These are phyloP conservation scores for Cecropterus lyciades DNA, from an alignment of 1,140 invertebrate species.

Conservation along the genomic window DNA sequence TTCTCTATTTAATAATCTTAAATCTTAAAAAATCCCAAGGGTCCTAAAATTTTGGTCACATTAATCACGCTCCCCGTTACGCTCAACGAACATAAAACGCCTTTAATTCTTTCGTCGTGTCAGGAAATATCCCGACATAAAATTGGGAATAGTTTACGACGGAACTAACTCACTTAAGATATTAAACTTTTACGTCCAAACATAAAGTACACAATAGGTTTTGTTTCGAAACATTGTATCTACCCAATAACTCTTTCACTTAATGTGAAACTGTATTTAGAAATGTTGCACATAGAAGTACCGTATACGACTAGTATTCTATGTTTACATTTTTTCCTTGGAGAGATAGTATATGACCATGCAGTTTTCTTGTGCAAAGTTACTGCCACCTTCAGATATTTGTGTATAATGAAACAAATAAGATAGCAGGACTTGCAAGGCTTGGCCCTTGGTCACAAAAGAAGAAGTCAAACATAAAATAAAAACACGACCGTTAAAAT, in stretches of 20 bases:
- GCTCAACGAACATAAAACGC: constrained; percentile 20
- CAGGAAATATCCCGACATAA: constrained; percentile 38
- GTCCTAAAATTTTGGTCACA: not conserved
- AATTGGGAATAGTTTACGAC: constrained; percentile 40
- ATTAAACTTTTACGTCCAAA: constrained; percentile 35
- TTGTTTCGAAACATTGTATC: constrained; percentile 20
- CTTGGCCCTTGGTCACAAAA: too few relatives aligned
- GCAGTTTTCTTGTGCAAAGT: too few relatives aligned
- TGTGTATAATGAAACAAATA: too few relatives aligned
- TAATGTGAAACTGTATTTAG: not conserved
- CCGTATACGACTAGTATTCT: too few relatives aligned
- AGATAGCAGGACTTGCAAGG: too few relatives aligned
- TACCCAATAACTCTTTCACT: constrained; percentile 4
- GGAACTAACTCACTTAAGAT: constrained; percentile 32
- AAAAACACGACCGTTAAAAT: too few relatives aligned
- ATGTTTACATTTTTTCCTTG: too few relatives aligned
- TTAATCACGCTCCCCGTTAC: constrained; percentile 24
- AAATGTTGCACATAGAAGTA: too few relatives aligned
- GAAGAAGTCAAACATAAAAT: too few relatives aligned
- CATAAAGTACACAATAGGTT: constrained; percentile 12
- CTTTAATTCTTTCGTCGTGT: constrained; percentile 32
- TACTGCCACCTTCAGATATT: too few relatives aligned
- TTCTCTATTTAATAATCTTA: too few relatives aligned
- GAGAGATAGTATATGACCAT: too few relatives aligned
- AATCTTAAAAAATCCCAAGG: not conserved